A percentile compares a stretch with the other conserved stretches of the same genome.
These are phyloP conservation scores for Zeus faber DNA, from an alignment of 2,113 vertebrate genomes.

Conservation along the genomic window DNA sequence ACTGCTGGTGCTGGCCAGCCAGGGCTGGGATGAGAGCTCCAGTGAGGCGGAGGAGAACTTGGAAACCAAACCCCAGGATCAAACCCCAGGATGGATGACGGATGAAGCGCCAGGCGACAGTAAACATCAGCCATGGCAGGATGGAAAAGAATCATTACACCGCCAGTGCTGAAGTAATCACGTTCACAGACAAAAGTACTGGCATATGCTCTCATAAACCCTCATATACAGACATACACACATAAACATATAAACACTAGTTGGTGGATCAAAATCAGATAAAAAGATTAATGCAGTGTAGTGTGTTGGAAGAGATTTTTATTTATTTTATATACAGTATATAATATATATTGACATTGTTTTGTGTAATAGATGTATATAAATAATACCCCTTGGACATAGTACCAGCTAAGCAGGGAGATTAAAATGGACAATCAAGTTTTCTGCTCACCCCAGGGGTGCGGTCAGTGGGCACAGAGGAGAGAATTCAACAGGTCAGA, in stretches of 20 bases:
- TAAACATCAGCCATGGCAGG: slow-evolving; percentile 30
- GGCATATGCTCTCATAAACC: background rate
- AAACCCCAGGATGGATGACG: slow-evolving; percentile 43
- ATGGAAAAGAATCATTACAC: slow-evolving; percentile 35
- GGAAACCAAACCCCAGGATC: slow-evolving; percentile 44
- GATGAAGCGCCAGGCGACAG: slow-evolving; percentile 31
- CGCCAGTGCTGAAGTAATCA: slow-evolving; percentile 45
- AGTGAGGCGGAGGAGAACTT: slow-evolving; percentile 33
- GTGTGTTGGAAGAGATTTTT: slow-evolving; percentile 66
- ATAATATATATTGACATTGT: slow-evolving; percentile 68
- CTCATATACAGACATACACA: slow-evolving; percentile 16
- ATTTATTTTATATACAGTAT: slow-evolving; percentile 77
- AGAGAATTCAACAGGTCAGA: slow-evolving; percentile 27
- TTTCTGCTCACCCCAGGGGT: slow-evolving; percentile 18
- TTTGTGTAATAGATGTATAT: slow-evolving; percentile 64
- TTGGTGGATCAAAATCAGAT: slow-evolving; percentile 40
- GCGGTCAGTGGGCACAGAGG: slow-evolving; percentile 14
- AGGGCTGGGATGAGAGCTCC: slow-evolving; percentile 33
- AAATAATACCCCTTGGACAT: slow-evolving; percentile 39
- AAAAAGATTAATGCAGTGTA: no score
- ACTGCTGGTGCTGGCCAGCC: slow-evolving; percentile 74
- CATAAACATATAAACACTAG: slow-evolving; percentile 26
- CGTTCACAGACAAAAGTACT: slow-evolving; percentile 3
- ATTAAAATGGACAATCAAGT: slow-evolving; percentile 53
- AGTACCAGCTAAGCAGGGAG: slow-evolving; percentile 33